A percentile compares a stretch with the other conserved stretches of the same genome.
Conservation (phyloP, 2,797 vertebrate species). For the Myotis daubentonii region DNA sequence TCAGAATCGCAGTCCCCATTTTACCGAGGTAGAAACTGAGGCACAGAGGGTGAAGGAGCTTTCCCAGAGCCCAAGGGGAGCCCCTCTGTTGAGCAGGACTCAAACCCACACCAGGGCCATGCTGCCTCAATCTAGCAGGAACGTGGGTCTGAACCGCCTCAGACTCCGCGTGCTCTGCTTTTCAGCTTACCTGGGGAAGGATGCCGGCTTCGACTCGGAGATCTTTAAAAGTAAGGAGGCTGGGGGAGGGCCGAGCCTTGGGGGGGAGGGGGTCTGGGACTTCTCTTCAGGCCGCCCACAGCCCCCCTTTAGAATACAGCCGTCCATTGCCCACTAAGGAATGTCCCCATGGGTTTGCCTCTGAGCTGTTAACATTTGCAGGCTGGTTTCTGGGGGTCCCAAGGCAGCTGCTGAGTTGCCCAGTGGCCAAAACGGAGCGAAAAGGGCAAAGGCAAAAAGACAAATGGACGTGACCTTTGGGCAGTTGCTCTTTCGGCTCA, state of each 20-base stretch:
- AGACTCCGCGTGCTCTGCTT: slow-evolving; percentile 57
- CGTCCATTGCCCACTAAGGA: neutral
- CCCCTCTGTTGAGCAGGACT: neutral
- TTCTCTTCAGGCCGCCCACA: neutral
- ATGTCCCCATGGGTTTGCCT: neutral
- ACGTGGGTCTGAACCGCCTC: neutral
- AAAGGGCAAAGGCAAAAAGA: neutral
- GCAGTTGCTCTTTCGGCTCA: neutral
- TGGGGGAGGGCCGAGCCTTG: accelerated
- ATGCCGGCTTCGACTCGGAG: slow-evolving; percentile 88
- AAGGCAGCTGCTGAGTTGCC: neutral
- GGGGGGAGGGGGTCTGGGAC: neutral
- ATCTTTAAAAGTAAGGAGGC: slow-evolving; percentile 86
- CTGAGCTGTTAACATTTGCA: neutral
- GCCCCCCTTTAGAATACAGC: neutral
- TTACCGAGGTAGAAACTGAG: neutral
- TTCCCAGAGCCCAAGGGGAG: neutral
- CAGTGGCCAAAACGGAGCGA: neutral
- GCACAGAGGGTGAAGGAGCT: neutral
- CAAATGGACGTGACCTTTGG: neutral
- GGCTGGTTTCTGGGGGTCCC: neutral
- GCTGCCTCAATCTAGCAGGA: neutral
- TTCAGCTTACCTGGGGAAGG: slow-evolving; percentile 86
- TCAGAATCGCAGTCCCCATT: neutral
- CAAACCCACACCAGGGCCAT: neutral